Base-by-base conservation (phyloP, 2,113 vertebrate genomes). In the Labrus mixtus region DNA sequence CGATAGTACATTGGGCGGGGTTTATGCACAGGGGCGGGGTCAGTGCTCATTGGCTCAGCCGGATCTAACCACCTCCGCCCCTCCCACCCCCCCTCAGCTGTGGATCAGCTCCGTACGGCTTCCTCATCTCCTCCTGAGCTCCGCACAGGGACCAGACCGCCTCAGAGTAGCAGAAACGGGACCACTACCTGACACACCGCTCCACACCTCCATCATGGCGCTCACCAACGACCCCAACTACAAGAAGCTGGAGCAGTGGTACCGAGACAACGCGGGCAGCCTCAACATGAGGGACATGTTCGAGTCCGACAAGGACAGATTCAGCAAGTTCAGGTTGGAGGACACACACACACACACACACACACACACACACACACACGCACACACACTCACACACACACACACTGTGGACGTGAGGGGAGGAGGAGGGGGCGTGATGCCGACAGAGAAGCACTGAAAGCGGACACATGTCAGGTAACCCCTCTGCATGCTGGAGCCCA, bases 271-370 rank as follows among this genome's bases (percentile, higher is more conserved):
- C 22, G 82, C 73, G 17, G 67, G 89, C 6, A 86, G 84, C n/a
- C 95, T 98, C 51, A 95, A 93, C 57, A 94, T 98, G 92, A 93
- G 97, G 87, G 72, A 90, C 55, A 94, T 98, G 88, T 98, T 98
- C 73, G 92, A 95, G 0, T 60, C 76, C 1, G 95, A 98, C 64
- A 82, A 84, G 83, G 93, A 95, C 1, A 89, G 97, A 1, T 98
- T 98, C 94, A 87, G 51, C 74, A 95, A 90, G 53, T 95, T 97
- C 94, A 98, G 97, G 97, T 98, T 5, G 22, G 76, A 43, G 77
- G 19, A 41, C 33, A 22, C n/a, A n/a, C n/a, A 3, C 25, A 25
- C 25, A 25, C 25, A 25, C 3, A 25, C 2, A 25, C 2, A 25
- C 25, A 25, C 25, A 25, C 25, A 41, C 33, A 22, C n/a, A n/a